These are phyloP conservation scores for Dolichomitus sp. DNA, from an alignment of 2,888 invertebrate species.

Conservation along the genomic window DNA sequence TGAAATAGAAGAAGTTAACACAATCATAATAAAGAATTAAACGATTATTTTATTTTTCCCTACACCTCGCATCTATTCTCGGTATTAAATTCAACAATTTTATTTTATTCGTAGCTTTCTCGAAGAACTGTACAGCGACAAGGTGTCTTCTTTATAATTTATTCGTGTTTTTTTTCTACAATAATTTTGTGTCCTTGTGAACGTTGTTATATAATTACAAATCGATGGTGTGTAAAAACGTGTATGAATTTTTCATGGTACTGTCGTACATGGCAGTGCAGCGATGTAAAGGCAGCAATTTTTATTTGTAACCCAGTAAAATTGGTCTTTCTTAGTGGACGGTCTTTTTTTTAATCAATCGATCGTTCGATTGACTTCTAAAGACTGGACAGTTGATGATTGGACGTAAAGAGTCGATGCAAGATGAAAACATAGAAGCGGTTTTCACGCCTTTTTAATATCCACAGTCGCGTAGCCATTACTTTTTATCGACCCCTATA, in stretches of 20 bases:
- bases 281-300: conserved; percentile 30
- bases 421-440: conserved; percentile 5
- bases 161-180: neutral
- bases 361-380: conserved; percentile 33
- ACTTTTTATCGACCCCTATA: conserved; percentile 38
- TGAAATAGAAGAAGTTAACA: conserved; percentile 43
- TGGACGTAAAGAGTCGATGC: neutral
- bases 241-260: conserved; percentile 24
- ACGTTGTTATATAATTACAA: conserved; percentile 55
- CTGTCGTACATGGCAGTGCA: conserved; percentile 32
- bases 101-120: conserved; percentile 31
- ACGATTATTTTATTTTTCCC: conserved; percentile 34
- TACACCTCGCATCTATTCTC: conserved; percentile 50
- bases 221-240: conserved; percentile 34
- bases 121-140: conserved; percentile 56
- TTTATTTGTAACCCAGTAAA: conserved; percentile 28
- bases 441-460: conserved; percentile 38
- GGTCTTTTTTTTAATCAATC: conserved; percentile 40
- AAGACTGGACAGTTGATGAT: conserved; percentile 6
- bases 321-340: conserved; percentile 58
- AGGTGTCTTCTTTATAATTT: conserved; percentile 11
- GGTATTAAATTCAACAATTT: conserved; percentile 51
- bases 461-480: conserved; percentile 38
- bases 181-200: conserved; percentile 46
- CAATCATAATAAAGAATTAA: conserved; percentile 33